Evolutionary conservation across 2,113 vertebrate species (phyloP).

Genomic region (Melanerpes aurifrons): DNA sequence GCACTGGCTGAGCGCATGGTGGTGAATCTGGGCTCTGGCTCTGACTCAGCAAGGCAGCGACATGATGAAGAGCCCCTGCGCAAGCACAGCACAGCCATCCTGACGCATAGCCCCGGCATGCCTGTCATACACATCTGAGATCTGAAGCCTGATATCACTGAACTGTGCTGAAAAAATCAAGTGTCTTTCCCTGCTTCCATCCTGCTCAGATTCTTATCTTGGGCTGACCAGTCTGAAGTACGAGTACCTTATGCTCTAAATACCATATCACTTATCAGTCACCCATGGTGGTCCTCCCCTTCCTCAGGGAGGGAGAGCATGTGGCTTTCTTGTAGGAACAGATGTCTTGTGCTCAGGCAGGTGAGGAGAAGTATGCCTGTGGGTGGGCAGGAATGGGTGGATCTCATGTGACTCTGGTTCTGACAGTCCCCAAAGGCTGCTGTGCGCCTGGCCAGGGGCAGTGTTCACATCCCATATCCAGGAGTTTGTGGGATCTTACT

Average conservation of each 20-base stretch:
- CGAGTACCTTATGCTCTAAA: background rate
- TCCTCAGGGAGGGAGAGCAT: background rate
- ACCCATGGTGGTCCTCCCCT: rapidly evolving
- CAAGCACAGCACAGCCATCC: rapidly evolving
- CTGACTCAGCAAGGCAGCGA: background rate
- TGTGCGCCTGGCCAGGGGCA: rapidly evolving
- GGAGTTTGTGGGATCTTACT: background rate
- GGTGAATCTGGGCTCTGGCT: background rate
- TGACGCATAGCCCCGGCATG: background rate
- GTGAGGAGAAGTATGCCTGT: rapidly evolving
- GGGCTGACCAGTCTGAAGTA: background rate
- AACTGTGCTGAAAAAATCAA: background rate
- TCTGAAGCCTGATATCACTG: background rate
- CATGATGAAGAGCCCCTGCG: background rate
- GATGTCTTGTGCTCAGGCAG: background rate
- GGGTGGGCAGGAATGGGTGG: background rate
- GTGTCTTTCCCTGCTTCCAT: background rate
- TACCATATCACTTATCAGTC: background rate
- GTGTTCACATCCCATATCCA: background rate
- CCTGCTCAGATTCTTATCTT: background rate
- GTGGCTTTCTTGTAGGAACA: background rate
- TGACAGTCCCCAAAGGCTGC: background rate
- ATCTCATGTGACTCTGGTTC: background rate
- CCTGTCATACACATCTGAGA: background rate
- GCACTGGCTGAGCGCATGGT: rapidly evolving